Conservation (phyloP, 1,140 invertebrate species). For the Zaprionus gabonicus region DNA sequence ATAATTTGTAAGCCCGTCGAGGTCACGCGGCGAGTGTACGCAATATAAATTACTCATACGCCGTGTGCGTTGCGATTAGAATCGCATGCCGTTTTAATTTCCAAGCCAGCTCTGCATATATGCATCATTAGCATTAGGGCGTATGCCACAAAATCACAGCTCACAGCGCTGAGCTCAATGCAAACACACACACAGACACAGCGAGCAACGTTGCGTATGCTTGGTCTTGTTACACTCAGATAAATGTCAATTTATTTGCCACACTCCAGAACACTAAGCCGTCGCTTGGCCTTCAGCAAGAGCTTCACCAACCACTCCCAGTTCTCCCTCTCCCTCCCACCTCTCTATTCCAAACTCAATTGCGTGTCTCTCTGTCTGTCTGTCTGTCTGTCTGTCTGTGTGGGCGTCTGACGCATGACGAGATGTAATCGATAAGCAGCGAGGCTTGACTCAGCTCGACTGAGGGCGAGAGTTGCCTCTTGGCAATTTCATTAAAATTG, state of each 20-base stretch:
- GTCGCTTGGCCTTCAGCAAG: constrained; percentile 41
- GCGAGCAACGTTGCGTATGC: constrained; percentile 70
- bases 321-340: background rate
- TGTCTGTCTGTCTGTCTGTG: constrained; percentile 20
- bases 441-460: constrained; percentile 53
- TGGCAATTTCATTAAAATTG: constrained; percentile 71
- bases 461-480: constrained; percentile 43
- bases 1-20: constrained; percentile 51
- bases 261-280: constrained; percentile 79
- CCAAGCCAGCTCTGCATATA: constrained; percentile 14
- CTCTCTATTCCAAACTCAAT: background rate
- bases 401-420: constrained; percentile 40
- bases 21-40: constrained; percentile 32
- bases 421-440: constrained; percentile 77
- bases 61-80: constrained; percentile 37
- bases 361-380: constrained; percentile 11
- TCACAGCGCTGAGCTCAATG: constrained; percentile 32
- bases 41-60: constrained; percentile 51
- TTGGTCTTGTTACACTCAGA: constrained; percentile 81
- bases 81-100: constrained; percentile 37
- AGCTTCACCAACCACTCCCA: background rate
- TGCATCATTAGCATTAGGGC: constrained; percentile 56
- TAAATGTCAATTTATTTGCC: constrained; percentile 82
- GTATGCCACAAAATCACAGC: constrained; percentile 50
- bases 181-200: constrained; percentile 39